Evolutionary conservation across 2,113 vertebrate genomes (phyloP).

Genomic region (Aix galericulata): DNA sequence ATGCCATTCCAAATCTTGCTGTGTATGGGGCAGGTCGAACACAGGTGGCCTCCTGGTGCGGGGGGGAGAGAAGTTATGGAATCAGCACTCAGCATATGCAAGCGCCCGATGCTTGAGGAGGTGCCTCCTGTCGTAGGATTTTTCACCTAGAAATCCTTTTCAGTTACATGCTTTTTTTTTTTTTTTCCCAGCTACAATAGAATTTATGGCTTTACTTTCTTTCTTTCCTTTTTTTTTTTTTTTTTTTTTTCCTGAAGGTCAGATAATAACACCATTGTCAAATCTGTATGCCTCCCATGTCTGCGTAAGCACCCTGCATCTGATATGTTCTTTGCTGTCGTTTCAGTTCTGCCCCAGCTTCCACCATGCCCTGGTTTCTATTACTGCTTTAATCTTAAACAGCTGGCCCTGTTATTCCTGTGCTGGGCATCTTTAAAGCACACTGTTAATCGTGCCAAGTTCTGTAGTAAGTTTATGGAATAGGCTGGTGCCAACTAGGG

Average conservation of each 20-base stretch:
- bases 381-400: background rate
- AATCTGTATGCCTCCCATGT: background rate
- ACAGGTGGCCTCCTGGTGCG: background rate
- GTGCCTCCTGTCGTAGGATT: accelerated
- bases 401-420: background rate
- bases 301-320: background rate
- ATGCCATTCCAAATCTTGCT: background rate
- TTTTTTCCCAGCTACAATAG: background rate
- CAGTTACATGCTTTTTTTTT: background rate
- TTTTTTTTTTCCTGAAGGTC: background rate
- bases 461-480: background rate
- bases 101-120: accelerated
- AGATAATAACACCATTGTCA: background rate
- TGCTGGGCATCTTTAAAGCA: background rate
- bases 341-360: background rate
- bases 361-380: background rate
- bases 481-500: background rate
- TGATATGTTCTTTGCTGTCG: accelerated
- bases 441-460: background rate
- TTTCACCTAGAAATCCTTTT: background rate
- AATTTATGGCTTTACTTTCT: background rate
- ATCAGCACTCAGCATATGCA: background rate
- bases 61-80: background rate
- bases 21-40: background rate
- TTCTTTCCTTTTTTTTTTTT: too few relatives aligned